A percentile compares a stretch with the other conserved stretches of the same genome.
Evolutionary conservation across 2,888 invertebrate species (phyloP).

Genomic region (Dynastes tityus): DNA sequence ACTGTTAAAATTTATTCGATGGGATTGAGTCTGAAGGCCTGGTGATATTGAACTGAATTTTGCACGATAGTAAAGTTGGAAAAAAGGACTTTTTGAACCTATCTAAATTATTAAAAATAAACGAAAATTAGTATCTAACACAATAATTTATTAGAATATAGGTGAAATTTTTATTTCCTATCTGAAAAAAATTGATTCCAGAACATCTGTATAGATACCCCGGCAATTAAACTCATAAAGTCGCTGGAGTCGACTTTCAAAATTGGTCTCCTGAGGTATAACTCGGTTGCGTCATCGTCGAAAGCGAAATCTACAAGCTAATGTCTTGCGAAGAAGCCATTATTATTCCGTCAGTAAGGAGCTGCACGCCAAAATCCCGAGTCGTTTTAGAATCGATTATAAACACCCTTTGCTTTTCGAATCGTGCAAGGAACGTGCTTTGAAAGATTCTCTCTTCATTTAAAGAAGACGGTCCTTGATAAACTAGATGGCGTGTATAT

Average conservation of each 20-base stretch:
- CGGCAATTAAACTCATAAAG: slow-evolving; percentile 11
- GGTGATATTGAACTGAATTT: too few relatives aligned
- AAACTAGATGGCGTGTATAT: not conserved
- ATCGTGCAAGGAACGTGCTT: not conserved
- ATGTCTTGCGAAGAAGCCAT: slow-evolving; percentile 23
- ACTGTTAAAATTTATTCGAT: too few relatives aligned
- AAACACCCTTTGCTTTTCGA: not conserved
- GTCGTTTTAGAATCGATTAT: slow-evolving; percentile 17
- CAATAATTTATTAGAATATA: too few relatives aligned
- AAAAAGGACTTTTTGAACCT: too few relatives aligned
- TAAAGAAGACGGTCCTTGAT: not conserved
- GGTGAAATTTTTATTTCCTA: too few relatives aligned
- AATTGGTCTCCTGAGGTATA: slow-evolving; percentile 15
- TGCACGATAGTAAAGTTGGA: too few relatives aligned
- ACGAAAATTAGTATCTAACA: too few relatives aligned
- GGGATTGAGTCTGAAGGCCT: too few relatives aligned
- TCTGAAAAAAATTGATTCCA: not conserved
- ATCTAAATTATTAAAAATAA: too few relatives aligned
- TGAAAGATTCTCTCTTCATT: not conserved
- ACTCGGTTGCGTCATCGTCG: not conserved
- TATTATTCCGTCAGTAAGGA: slow-evolving; percentile 22
- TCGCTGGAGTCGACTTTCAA: not conserved
- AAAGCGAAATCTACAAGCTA: slow-evolving; percentile 27
- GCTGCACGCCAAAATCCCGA: not conserved
- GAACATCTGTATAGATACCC: not conserved